Conservation (phyloP, 2,113 vertebrate genomes). For the Cottus gobio region DNA sequence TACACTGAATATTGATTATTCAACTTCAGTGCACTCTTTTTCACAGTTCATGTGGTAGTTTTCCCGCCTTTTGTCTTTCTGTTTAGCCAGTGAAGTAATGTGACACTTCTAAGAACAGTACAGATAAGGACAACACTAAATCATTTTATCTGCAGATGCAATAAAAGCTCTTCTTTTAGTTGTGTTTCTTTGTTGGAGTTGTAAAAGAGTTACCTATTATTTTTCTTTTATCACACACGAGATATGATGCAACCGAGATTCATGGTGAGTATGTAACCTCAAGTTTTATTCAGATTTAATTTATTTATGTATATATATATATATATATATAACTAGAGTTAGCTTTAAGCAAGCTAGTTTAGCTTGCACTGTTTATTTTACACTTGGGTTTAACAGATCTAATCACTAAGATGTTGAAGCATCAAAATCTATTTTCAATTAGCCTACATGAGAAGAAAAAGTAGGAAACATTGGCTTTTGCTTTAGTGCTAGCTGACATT, state of each 20-base stretch:
- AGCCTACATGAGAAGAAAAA: background rate
- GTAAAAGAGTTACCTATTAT: background rate
- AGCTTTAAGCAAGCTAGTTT: background rate
- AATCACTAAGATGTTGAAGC: background rate
- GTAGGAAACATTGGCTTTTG: background rate
- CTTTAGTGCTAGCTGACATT: background rate
- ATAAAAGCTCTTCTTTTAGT: background rate
- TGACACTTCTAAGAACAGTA: background rate
- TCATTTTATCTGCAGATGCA: background rate
- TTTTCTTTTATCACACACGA: background rate
- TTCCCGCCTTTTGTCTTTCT: background rate
- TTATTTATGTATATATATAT: background rate
- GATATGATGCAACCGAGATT: background rate
- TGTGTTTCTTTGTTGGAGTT: background rate
- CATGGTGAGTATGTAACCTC: background rate
- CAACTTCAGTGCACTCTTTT: background rate
- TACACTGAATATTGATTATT: background rate
- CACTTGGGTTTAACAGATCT: background rate
- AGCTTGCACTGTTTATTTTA: background rate
- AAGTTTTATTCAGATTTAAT: background rate
- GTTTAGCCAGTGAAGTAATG: slow-evolving; percentile 4
- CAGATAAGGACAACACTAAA: background rate
- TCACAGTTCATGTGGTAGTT: background rate
- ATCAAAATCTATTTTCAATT: background rate
- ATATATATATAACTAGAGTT: background rate